Evolutionary conservation across 2,888 invertebrate species (phyloP), one percentile per base, ranked within the genome.

Genomic region (Lasius platythorax): DNA sequence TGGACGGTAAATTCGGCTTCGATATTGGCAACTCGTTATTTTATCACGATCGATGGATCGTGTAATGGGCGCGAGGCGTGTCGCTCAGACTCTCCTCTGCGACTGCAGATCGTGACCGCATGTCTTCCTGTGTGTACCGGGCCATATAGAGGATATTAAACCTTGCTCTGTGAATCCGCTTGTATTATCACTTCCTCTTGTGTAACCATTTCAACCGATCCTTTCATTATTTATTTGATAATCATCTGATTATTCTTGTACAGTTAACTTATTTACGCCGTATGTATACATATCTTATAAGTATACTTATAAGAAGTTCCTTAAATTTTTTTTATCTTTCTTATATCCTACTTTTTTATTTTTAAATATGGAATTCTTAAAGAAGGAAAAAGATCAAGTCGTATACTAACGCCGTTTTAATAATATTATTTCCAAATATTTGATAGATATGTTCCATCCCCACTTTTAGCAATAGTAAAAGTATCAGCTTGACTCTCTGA

Each of bases 21-120:
- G 73, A 58, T 56, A 73, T 82, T 67, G 84, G 67, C 84, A 84
- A 74, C 82, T 84, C 84, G 82, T 82, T 74, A 84, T 68, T 82
- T 68, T 67, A 68, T 84, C 67, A 67, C 73, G 82, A 83, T 64
- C 79, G 81, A 84, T 82, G 74, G 73, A 73, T 73, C 72, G 58
- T 23, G 30, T 73, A 72, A 84, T 70, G 78, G 78, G 30, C 43
- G 53, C 76, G 33, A 66, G 81, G 83, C 79, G 79, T 68, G 79
- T 67, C 79, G 78, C 61, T 68, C 68, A 68, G 61, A 15, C 79
- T 68, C 68, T 50, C 68, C 37, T 53, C 58, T 40, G 40, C 73
- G 23, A 84, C 83, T 46, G 40, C 11, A 23, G 15, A 46, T 73
- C 79, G 72, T 46, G 79, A 79, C 61, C 73, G 79, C 37, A n/a